Conservation (phyloP, 2,797 vertebrate species). For the Pogoniulus pusillus region DNA sequence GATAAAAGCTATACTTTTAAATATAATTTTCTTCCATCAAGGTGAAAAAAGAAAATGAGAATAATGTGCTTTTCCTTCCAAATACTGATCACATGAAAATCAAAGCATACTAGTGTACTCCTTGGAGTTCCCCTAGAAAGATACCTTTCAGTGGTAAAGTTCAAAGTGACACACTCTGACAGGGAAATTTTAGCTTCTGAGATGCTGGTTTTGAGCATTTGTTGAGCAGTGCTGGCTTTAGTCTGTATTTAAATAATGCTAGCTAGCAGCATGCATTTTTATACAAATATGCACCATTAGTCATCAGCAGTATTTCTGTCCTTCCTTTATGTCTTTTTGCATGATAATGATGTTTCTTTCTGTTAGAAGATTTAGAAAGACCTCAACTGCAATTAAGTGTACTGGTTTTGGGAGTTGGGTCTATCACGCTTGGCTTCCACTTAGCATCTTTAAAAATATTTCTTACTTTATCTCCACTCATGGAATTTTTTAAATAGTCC, state of each 20-base stretch:
- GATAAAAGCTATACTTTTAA: slow-evolving; percentile 18
- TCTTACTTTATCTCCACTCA: neutral
- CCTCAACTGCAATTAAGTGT: neutral
- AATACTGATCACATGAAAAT: neutral
- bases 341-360: neutral
- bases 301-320: neutral
- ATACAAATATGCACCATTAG: neutral
- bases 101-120: neutral
- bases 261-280: neutral
- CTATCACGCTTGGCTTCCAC: neutral
- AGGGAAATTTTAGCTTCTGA: neutral
- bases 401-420: neutral
- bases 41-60: neutral
- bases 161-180: neutral
- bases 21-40: neutral
- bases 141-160: neutral
- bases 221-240: neutral
- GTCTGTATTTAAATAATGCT: neutral
- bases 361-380: neutral
- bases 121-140: neutral
- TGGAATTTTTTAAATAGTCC: neutral
- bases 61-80: neutral
- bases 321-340: neutral
- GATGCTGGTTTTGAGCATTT: neutral
- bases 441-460: neutral